Conservation (phyloP, 2,888 invertebrate species). For the Cyrtodaria siliqua region DNA sequence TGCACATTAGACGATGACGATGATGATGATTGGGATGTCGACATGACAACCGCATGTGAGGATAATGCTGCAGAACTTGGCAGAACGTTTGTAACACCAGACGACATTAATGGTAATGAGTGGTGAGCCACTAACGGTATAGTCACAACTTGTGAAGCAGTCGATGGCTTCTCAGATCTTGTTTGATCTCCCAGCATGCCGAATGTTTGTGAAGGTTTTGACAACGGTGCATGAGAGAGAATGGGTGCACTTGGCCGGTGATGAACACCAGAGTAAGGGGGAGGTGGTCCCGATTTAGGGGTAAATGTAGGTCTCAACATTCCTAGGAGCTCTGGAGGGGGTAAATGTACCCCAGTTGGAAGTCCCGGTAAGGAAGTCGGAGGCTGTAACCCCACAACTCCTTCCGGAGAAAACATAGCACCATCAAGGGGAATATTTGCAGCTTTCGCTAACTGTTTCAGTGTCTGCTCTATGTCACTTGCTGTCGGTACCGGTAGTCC, state of each 20-base stretch:
- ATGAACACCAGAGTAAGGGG: constrained; percentile 60
- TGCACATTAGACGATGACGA: constrained; percentile 21
- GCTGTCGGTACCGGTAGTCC: constrained; percentile 58
- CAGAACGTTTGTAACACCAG: constrained; percentile 26
- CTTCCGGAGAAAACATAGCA: constrained; percentile 16
- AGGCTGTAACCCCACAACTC: background rate
- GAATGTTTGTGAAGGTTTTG: background rate
- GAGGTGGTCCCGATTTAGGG: constrained; percentile 47
- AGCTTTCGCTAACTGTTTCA: constrained; percentile 56
- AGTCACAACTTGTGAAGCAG: constrained; percentile 12
- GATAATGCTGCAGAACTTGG: constrained; percentile 41
- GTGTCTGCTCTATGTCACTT: constrained; percentile 63
- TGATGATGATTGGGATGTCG: constrained; percentile 13
- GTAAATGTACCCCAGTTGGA: constrained; percentile 18
- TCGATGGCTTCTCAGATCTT: background rate
- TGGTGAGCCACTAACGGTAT: constrained; percentile 22
- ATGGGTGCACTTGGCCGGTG: constrained; percentile 31
- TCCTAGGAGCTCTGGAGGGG: constrained; percentile 37
- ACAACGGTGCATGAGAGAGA: background rate
- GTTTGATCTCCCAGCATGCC: background rate
- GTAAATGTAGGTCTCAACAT: constrained; percentile 43
- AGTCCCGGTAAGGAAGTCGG: constrained; percentile 13
- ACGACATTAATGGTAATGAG: constrained; percentile 28
- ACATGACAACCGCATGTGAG: constrained; percentile 13
- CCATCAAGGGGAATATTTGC: constrained; percentile 52